Evolutionary conservation across 2,113 vertebrate genomes (phyloP), one percentile per base, ranked within the genome.

Genomic region (Chamaetylas fuelleborni): DNA sequence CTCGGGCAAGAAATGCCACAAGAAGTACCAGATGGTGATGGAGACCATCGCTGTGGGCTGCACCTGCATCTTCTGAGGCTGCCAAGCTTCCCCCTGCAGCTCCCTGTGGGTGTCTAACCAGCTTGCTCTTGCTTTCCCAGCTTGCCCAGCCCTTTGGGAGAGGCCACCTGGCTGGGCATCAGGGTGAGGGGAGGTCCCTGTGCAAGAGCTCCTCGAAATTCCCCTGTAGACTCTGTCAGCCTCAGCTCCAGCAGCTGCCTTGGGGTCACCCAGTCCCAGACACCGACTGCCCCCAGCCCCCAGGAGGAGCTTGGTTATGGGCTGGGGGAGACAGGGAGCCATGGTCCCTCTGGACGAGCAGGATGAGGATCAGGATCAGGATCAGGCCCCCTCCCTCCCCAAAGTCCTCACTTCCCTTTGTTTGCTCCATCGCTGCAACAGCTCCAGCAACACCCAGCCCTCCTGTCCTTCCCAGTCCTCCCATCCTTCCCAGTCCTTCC

Each of bases 31-130:
- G 88, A 95, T 65, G 16, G 98, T 98, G 91, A 98, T 99, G 98
- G 98, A 99, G 96, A 98, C 98, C 96, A 98, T 99, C 2, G 98
- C 98, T 0, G 98, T 99, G 85, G 98, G 98, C 80, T 99, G 98
- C 85, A 99, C 98, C 74, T 99, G 98, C 93, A 98, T 99, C 95
- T 98, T 99, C 96, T 98, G 97, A 98, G 53, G 71, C 9, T 51
- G 80, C 90, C 77, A 10, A 80, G 82, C 58, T 15, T 29, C 25
- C 3, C 40, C 71, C 48, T 64, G 33, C 74, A 73, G 82, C 79
- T 65, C 53, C 5, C 5, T 4, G 0, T 3, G 50, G 79, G 36
- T 71, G 83, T 23, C 62, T 73, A 73, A 80, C 18, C 92, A 78
- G 94, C 92, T 93, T 94, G 92, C 69, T 97, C 88, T 47, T 51